phyloP scores from a whole-genome alignment of 2,888 invertebrate genomes.

The Diloba caeruleocephala region DNA sequence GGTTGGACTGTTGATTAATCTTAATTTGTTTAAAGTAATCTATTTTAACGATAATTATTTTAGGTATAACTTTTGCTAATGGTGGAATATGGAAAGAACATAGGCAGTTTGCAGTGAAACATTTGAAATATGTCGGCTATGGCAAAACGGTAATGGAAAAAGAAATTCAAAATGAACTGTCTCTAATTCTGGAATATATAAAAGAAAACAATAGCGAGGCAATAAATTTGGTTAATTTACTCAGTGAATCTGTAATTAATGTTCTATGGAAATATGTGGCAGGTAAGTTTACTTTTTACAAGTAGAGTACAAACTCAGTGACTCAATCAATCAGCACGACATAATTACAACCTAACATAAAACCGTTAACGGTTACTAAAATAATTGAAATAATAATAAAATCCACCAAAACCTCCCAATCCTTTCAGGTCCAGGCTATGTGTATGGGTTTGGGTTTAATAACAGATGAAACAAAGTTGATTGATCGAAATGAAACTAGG shows the following conservation, averaged over 20 bases:
- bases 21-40: no score
- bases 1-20: no score
- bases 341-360: no score
- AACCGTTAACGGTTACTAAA: no score
- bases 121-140: slow-evolving; percentile 90
- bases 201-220: slow-evolving; percentile 66
- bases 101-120: slow-evolving; percentile 91
- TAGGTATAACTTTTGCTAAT: slow-evolving; percentile 92
- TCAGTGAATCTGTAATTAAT: slow-evolving; percentile 91
- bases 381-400: no score
- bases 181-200: slow-evolving; percentile 82
- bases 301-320: no score
- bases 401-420: no score
- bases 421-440: no score
- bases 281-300: slow-evolving; percentile 73
- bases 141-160: slow-evolving; percentile 90
- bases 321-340: no score
- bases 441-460: no score
- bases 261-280: slow-evolving; percentile 92
- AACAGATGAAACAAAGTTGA: no score
- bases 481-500: no score
- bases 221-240: slow-evolving; percentile 84
- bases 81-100: slow-evolving; percentile 91
- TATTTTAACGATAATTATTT: slow-evolving; percentile 8
- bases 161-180: slow-evolving; percentile 89